Base-by-base conservation (phyloP, 30 jellyfish, hydroid and myxozoan genomes). In the Cassiopea andromeda region DNA sequence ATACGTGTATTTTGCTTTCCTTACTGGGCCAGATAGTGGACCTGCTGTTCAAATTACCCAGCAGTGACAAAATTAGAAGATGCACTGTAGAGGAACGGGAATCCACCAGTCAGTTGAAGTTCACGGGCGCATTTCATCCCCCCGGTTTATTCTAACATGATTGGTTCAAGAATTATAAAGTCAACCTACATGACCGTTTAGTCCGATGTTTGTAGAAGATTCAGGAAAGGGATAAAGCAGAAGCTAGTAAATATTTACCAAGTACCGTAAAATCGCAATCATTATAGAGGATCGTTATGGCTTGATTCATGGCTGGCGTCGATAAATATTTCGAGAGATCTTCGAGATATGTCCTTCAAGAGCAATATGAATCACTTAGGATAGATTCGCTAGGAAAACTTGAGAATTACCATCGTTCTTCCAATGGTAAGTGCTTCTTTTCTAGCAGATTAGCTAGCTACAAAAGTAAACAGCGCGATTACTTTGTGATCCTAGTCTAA, bases 341-440 rank as follows among this genome's bases (percentile, higher is more conserved):
- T 12, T 83, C 91, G 58, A 83, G 70, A 43, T 83, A 83, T 44
- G 91, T 83, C 80, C 69, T 83, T 38, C 84, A 69, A 4, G 91
- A 83, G 45, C 91, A 83, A 47, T 19, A 61, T 70, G 91, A 83
- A 48, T 3, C 46, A 6, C 84, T 70, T 47, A 80, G 83, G n/a
- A 69, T 83, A 2, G 91, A 83, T 69, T 69, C 84, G 49, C 48
- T 69, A 14, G 72, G 44, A 67, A 83, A 83, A 45, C 64, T 83
- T 27, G 91, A 69, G 38, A 67, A 47, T 1, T 18, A 8, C 54
- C n/a, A 17, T 3, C 2, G n/a, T 2, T 70, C 79, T 5, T 18
- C 79, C 12, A 6, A 2, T 7, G 79, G 79, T 70, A 16, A 70
- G 79, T 43, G 1, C 38, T 70, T 16, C 7, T 66, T 66, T 10